These are phyloP conservation scores for Panzeria rudis DNA, from an alignment of 2,888 invertebrate genomes.

Conservation along the genomic window DNA sequence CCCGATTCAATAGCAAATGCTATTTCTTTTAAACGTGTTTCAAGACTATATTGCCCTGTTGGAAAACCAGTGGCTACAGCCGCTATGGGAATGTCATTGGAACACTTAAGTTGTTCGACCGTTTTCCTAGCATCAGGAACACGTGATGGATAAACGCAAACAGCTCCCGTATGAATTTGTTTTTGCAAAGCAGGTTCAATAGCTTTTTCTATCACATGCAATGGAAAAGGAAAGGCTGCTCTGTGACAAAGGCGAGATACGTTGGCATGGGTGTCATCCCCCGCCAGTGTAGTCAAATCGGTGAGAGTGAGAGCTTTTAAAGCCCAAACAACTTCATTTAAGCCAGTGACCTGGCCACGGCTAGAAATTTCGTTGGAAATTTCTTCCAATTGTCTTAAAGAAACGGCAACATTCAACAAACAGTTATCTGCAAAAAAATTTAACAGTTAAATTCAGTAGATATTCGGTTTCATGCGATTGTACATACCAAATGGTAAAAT, in stretches of 20 bases:
- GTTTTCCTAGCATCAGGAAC: conserved; percentile 89
- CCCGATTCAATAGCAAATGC: conserved; percentile 90
- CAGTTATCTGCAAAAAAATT: conserved; percentile 74
- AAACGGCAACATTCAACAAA: conserved; percentile 84
- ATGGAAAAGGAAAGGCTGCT: conserved; percentile 85
- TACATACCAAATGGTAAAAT: conserved; percentile 16
- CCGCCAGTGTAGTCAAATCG: conserved; percentile 96
- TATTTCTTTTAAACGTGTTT: conserved; percentile 93
- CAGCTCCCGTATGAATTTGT: conserved; percentile 90
- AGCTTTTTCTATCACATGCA: conserved; percentile 74
- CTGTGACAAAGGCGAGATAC: conserved; percentile 91
- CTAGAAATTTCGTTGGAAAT: conserved; percentile 84
- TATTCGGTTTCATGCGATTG: not conserved
- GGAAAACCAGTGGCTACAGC: conserved; percentile 99
- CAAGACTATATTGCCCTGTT: conserved; percentile 92
- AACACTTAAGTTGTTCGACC: conserved; percentile 85
- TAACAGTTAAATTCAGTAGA: not conserved
- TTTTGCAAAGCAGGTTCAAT: conserved; percentile 76
- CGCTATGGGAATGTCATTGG: conserved; percentile 89
- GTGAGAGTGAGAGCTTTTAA: conserved; percentile 92
- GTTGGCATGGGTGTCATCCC: conserved; percentile 91
- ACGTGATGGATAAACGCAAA: conserved; percentile 97
- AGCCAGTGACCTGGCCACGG: conserved; percentile 76
- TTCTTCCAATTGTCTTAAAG: conserved; percentile 85
- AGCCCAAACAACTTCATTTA: conserved; percentile 89